Conservation (phyloP, 2,888 invertebrate genomes). For the Aplocera efformata region DNA sequence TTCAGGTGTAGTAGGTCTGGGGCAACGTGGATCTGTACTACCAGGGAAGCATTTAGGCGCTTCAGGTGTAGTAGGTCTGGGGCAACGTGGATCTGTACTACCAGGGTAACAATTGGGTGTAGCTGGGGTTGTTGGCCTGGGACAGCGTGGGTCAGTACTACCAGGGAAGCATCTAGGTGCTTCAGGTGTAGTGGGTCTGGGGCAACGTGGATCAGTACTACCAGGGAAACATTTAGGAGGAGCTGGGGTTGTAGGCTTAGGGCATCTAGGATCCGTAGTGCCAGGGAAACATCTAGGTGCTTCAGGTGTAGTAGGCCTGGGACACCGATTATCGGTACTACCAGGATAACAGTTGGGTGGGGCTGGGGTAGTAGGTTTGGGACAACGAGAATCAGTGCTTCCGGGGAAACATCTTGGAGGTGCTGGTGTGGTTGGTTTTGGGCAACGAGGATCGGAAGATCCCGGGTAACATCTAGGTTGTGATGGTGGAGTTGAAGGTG, state of each 20-base stretch:
- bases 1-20: slow-evolving; percentile 35
- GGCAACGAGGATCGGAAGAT: slow-evolving; percentile 35
- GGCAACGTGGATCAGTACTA: slow-evolving; percentile 23
- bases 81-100: slow-evolving; percentile 40
- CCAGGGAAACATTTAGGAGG: slow-evolving; percentile 26
- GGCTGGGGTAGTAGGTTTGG: slow-evolving; percentile 11
- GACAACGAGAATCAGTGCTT: slow-evolving; percentile 7
- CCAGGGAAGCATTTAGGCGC: slow-evolving; percentile 52
- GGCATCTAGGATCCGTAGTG: slow-evolving; percentile 28
- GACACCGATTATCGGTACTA: slow-evolving; percentile 3
- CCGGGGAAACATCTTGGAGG: slow-evolving; percentile 16
- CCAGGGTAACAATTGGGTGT: slow-evolving; percentile 20
- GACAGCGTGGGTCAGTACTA: slow-evolving; percentile 20
- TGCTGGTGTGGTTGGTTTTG: slow-evolving; percentile 21
- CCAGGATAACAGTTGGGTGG: slow-evolving; percentile 17
- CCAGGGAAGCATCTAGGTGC: slow-evolving; percentile 42
- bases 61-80: slow-evolving; percentile 30
- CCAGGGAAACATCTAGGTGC: slow-evolving; percentile 24
- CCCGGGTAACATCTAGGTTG: slow-evolving; percentile 41
- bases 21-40: slow-evolving; percentile 40
- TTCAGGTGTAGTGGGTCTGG: slow-evolving; percentile 26
- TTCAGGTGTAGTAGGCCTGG: slow-evolving; percentile 26
- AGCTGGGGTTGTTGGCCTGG: slow-evolving; percentile 29
- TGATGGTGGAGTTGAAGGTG: slow-evolving; percentile 33
- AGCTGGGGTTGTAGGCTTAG: slow-evolving; percentile 25